These are phyloP conservation scores for Aphyosemion australe DNA, from an alignment of 2,113 vertebrate species.

Conservation along the genomic window DNA sequence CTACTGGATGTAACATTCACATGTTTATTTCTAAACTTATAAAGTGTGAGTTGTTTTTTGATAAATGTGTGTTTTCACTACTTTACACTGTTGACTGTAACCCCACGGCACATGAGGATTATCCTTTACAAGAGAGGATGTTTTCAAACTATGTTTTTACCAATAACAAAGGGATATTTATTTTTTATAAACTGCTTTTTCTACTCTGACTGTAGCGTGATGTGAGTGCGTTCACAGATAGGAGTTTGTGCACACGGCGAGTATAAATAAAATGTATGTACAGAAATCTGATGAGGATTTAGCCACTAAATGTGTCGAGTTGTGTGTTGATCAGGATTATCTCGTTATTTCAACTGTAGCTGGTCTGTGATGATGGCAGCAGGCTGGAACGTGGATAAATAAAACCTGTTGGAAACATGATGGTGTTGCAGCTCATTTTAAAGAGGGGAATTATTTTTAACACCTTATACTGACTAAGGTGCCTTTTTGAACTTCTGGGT, in stretches of 20 bases:
- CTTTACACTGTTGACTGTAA: conserved; percentile 41
- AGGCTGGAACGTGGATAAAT: conserved; percentile 13
- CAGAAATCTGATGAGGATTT: conserved; percentile 29
- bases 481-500: no score
- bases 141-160: conserved; percentile 29
- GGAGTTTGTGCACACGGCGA: conserved; percentile 9
- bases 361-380: background rate
- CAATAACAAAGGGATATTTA: conserved; percentile 65
- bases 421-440: background rate
- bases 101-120: conserved; percentile 32
- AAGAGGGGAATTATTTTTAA: no score
- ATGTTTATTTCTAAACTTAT: no score
- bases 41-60: background rate
- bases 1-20: background rate
- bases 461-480: no score
- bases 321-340: background rate
- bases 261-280: conserved; percentile 5
- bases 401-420: conserved; percentile 1
- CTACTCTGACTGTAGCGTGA: conserved; percentile 13
- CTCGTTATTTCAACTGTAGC: background rate
- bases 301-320: conserved; percentile 32
- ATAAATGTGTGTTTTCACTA: conserved; percentile 31
- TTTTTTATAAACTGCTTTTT: conserved; percentile 54
- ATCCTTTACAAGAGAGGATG: conserved; percentile 23
- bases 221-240: conserved; percentile 20